phyloP scores from a whole-genome alignment of 2,888 invertebrate species.

The Lasioglossum oenotherae region DNA sequence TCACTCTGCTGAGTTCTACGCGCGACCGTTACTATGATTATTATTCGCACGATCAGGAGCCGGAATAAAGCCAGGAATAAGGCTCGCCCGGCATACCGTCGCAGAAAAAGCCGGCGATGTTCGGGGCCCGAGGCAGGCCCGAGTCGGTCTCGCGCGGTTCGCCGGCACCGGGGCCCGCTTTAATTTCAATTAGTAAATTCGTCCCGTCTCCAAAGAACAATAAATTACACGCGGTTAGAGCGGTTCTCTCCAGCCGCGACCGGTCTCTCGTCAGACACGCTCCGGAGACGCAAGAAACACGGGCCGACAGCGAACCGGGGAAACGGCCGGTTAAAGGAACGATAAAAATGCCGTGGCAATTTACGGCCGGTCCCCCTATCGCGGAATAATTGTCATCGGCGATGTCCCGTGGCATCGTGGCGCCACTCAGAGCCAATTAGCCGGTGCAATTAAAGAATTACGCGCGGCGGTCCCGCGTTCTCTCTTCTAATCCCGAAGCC shows the following conservation, averaged over 20 bases:
- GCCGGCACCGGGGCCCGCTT: not conserved
- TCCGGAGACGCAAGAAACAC: constrained; percentile 32
- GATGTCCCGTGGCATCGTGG: constrained; percentile 76
- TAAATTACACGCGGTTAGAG: constrained; percentile 51
- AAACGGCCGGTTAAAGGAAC: constrained; percentile 55
- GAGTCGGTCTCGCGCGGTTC: not conserved
- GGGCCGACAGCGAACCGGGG: constrained; percentile 39
- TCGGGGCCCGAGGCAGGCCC: not conserved
- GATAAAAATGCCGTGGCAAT: constrained; percentile 67
- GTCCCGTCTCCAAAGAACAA: constrained; percentile 43
- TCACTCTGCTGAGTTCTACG: not conserved
- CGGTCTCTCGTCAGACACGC: constrained; percentile 34
- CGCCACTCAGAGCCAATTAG: constrained; percentile 83
- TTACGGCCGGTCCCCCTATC: constrained; percentile 61
- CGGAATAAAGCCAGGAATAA: not conserved
- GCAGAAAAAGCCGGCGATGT: not conserved
- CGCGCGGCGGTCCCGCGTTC: constrained; percentile 36
- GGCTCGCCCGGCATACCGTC: not conserved
- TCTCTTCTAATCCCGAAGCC: constrained; percentile 58
- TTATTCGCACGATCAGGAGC: not conserved
- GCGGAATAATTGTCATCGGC: constrained; percentile 75
- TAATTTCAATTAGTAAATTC: constrained; percentile 54
- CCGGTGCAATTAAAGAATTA: constrained; percentile 80
- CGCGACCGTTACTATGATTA: not conserved
- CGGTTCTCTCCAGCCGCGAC: not conserved